Evolutionary conservation across 2,797 vertebrate genomes (phyloP), one percentile per base, ranked within the genome.

Genomic region (Tachyglossus aculeatus): DNA sequence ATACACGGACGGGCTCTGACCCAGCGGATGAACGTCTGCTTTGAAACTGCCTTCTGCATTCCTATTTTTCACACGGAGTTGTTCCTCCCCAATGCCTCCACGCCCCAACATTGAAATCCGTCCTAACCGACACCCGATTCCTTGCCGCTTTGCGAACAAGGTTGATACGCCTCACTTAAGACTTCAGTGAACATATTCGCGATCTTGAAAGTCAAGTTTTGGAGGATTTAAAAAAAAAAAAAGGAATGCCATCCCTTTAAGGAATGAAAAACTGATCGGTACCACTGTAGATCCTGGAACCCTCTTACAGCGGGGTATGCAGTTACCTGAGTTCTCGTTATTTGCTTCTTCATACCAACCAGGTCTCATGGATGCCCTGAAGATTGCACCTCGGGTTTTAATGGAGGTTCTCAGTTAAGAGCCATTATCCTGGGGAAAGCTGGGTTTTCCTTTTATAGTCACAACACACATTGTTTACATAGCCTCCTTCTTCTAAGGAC

Each of bases 351-450:
- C 11, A 82, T 72, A 43, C 27, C 53, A 78, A 76, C 71, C 78
- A 83, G 71, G 57, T 74, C 78, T 83, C 60, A 64, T 82, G 61
- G 83, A 78, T 56, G 54, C 67, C 76, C 69, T 82, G 71, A 85
- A 87, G 80, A 78, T 41, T 83, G 74, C 74, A 85, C 68, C 76
- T 80, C 19, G 67, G 74, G 36, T 80, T 75, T 78, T 87, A 87
- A 82, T 78, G 78, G 83, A 71, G 73, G 78, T 81, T 74, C 71
- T 75, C 76, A 78, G 63, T 71, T 78, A 81, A 81, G 59, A 85
- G 65, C 16, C 71, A 76, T 85, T 71, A 80, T 74, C 81, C 67
- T 74, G 78, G 68, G 58, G 60, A 69, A 73, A 50, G 54, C 32
- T 48, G 33, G 59, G 76, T 63, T 78, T 73, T 65, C 76, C 76